Evolutionary conservation across 2,113 vertebrate genomes (phyloP), one percentile per base, ranked within the genome.

Genomic region (Sinocyclocheilus maitianheensis): DNA sequence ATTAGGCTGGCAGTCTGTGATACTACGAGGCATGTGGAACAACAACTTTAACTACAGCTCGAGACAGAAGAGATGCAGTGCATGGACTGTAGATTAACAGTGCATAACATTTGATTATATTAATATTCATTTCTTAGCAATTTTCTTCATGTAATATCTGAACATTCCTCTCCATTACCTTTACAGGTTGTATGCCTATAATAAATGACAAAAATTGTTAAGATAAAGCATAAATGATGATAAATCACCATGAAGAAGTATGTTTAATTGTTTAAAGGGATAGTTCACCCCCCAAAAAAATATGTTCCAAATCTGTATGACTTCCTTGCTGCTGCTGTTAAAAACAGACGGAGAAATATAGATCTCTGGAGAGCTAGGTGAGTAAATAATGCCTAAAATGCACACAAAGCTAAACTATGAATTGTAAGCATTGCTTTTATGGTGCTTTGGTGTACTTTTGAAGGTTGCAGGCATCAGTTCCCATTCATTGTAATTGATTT

Each of bases 1-100:
- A 79, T 90, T 89, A 91, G 81, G 83, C 87, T 88, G 87, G 86
- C 84, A 75, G 89, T 78, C 60, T 58, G 85, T 85, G 82, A 89
- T 69, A 34, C 85, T 62, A 62, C 43, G 77, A 87, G 78, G 55
- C 67, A 55, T 37, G 60, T 71, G 77, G 82, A 67, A 58, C 63
- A 77, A 60, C 55, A 76, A 72, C 46, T 77, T 88, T 60, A 74
- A 40, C 55, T 53, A 78, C 82, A 82, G 89, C 84, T 76, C 30
- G 30, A 80, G 84, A 79, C 78, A 83, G 53, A 20, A 72, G 48
- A 30, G 48, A 34, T 30, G 24, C 62, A 40, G 18, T 83, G 65
- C 48, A 51, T 22, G 18, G 48, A 37, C 18, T n/a, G 30, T 37
- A 9, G 26, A 55, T 69, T 72, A 83, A 82, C 63, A 53, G 55